Evolutionary conservation across 2,888 invertebrate genomes (phyloP), one percentile per base, ranked within the genome.

Genomic region (Amiota mariae): DNA sequence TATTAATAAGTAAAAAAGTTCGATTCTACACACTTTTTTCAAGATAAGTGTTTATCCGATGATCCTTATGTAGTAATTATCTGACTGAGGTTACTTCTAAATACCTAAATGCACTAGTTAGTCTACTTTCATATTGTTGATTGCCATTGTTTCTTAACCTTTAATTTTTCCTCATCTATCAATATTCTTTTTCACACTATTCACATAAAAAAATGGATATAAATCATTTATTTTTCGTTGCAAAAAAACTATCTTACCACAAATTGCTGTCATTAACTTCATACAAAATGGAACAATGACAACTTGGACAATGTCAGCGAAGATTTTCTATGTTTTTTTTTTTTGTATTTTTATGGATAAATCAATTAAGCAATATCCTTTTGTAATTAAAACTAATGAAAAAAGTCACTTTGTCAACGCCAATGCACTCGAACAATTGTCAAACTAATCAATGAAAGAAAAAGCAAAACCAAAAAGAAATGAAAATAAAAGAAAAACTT

Each of bases 401-500:
- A 51, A 67, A 49, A 67, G 51, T 20, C 36, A 51, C 67, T 67
- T 67, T 67, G 67, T 67, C 67, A 67, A 67, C 67, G 67, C 67
- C 67, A 67, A 51, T 67, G 67, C 67, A 67, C 67, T 51, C 12
- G 67, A 67, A 67, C 67, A 67, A 67, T 67, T 67, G 67, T 15
- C 67, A 49, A 67, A 67, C 49, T 67, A 49, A 67, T 67, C 67
- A 67, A 67, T 67, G 51, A 67, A 51, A 51, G 51, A 20, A 51
- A 51, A 67, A 24, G 46, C 67, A 13, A 15, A 36, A 2, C 36
- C 36, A 1, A 67, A 67, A 20, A 67, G 67, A 8, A 64, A 46
- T 12, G 12, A 20, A 49, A 18, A 49, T 0, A 49, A 67, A 67
- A 49, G 51, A 49, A 47, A 47, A 63, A 63, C 11, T 8, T 36